Evolutionary conservation across 2,113 vertebrate species (phyloP), one percentile per base, ranked within the genome.

Genomic region (Alaudala cheleensis): DNA sequence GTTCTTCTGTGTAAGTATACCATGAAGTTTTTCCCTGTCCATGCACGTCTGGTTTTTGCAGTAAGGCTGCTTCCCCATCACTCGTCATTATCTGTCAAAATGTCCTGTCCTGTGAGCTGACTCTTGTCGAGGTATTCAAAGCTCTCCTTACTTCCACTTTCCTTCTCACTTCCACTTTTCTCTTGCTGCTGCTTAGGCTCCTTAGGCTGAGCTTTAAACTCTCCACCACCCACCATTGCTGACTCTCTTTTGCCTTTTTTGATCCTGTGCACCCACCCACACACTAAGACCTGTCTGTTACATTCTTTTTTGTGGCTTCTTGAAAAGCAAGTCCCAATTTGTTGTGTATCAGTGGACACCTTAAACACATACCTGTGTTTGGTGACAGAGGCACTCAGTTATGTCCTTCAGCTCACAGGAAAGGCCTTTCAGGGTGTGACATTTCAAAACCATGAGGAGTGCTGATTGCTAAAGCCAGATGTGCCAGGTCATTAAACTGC

Each of bases 401-500:
- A 3, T n/a, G 34, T 56, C 37, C 31, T 25, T 3, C 1, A 64
- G 79, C 25, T 84, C 67, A 24, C 14, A n/a, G 60, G 60, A 83
- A 86, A 70, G 22, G 5, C 31, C 22, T 84, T 37, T 77, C 20
- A 44, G 28, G 12, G 20, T 26, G 18, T 47, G 70, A 24, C n/a
- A 39, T 79, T 74, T 74, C 61, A 64, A 87, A 60, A 61, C 26
- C 53, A 18, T 54, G 50, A 78, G 51, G 14, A 79, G 5, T 1
- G 5, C 14, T 76, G 73, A 18, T 37, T 40, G 34, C 54, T 81
- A 57, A 61, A 39, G 34, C 34, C 31, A 74, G 2, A 40, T 0
- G 0, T 0, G 2, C 4, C 0, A 1, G 11, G 7, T 42, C 7
- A 8, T 45, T 65, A 49, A 69, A 73, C 54, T 73, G 58, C 69